Evolutionary conservation across 2,888 invertebrate genomes (phyloP), one percentile per base, ranked within the genome.

Genomic region (Adelphocoris suturalis): DNA sequence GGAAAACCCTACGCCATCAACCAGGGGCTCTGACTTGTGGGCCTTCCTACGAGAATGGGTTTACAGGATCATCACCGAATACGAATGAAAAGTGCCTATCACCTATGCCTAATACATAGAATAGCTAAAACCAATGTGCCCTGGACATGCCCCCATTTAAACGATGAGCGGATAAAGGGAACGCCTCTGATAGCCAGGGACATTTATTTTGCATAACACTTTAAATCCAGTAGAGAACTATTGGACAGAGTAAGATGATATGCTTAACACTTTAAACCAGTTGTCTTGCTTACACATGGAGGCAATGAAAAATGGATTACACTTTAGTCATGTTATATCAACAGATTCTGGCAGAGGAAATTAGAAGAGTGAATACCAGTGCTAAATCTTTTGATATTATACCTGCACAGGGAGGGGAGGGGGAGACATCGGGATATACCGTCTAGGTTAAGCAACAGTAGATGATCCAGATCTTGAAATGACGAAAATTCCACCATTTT

Each of bases 1-100:
- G 81, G 82, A 82, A 61, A 89, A 81, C 89, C 82, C 61, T 48
- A 55, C 57, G 81, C 57, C 27, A 57, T 82, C 81, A 82, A 89
- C 81, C 81, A 82, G 89, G 23, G 81, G 89, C 89, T 82, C 47
- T 9, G 81, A 55, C 78, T 80, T 88, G 37, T 28, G 61, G 9
- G 37, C 75, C 75, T 47, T 27, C 75, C 55, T 86, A 47, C 61
- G 84, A 90, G 90, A 90, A 90, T 86, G 84, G 90, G 76, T 90
- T 86, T 76, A 90, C 90, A 46, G 89, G 28, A 81, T 89, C 89
- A 89, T 89, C 81, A 82, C 81, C 46, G n/a, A 68, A 81, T 78
- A 3, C 37, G 7, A 37, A 7, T 37, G 37, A 37, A 37, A 37
- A 37, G 37, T 37, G 37, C 37, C 37, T 37, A 37, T 37, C 37